Percentiles rank a stretch among this genome's conserved stretches.
Conservation (phyloP, 2,797 vertebrate species). For the Momotus momota region DNA sequence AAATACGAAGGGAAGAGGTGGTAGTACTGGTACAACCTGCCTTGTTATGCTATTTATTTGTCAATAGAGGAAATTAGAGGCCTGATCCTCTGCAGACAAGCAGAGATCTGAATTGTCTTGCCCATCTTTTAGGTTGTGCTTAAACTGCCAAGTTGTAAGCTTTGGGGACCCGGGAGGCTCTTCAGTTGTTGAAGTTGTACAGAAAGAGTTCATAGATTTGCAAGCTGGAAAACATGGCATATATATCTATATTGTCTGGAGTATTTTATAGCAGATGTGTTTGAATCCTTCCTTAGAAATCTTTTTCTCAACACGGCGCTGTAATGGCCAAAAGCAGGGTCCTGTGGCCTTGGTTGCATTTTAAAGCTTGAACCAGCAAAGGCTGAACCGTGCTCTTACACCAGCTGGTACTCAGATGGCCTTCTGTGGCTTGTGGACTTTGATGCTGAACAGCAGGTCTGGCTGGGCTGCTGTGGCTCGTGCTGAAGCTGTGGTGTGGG, state of each 20-base stretch:
- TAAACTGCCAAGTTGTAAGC: background rate
- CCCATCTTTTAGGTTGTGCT: background rate
- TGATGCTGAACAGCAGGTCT: background rate
- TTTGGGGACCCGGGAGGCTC: background rate
- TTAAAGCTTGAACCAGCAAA: background rate
- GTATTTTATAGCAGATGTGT: background rate
- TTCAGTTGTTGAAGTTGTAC: background rate
- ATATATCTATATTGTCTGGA: no score
- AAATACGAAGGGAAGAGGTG: background rate
- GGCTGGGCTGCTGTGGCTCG: fast-evolving
- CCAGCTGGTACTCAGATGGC: fast-evolving
- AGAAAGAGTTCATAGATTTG: background rate
- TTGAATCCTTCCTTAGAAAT: background rate
- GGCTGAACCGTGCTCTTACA: background rate
- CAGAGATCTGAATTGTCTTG: background rate
- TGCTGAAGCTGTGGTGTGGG: background rate
- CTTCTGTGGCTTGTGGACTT: background rate
- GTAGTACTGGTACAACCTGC: background rate
- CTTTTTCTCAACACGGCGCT: fast-evolving
- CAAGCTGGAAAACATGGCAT: background rate
- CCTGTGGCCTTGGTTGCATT: background rate
- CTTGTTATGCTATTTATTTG: background rate
- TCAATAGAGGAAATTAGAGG: background rate
- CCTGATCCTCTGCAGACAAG: background rate
- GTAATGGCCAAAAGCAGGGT: background rate